Evolutionary conservation across 2,888 invertebrate genomes (phyloP).

Genomic region (Aporophyla lueneburgensis): DNA sequence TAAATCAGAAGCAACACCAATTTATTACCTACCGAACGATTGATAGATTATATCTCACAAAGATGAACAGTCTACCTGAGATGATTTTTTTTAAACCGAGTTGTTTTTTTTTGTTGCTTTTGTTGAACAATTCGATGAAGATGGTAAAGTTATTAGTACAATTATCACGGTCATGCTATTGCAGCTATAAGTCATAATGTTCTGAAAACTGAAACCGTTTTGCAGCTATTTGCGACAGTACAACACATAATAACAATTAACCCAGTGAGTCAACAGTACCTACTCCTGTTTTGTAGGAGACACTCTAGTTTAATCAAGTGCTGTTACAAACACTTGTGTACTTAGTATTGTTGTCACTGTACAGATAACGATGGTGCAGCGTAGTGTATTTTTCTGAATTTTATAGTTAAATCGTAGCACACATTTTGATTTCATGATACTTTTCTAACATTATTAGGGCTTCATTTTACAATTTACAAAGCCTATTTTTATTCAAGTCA

Average conservation of each 20-base stretch:
- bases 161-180: neutral
- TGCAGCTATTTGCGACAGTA: conserved; percentile 17
- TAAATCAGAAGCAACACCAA: no score
- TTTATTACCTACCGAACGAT: no score
- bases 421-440: neutral
- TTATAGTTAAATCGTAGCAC: neutral
- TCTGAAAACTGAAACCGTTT: neutral
- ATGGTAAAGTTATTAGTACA: neutral
- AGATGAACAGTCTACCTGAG: neutral
- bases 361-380: neutral
- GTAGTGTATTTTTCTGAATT: neutral
- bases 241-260: conserved; percentile 21
- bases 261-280: neutral
- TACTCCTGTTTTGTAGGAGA: conserved; percentile 2
- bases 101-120: neutral
- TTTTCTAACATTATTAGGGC: no score
- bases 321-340: conserved; percentile 6
- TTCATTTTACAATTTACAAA: no score
- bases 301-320: conserved; percentile 35
- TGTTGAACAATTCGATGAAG: neutral
- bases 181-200: neutral
- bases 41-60: neutral
- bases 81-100: neutral
- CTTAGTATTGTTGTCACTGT: conserved; percentile 3
- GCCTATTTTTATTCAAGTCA: no score